phyloP scores from a whole-genome alignment of 2,113 vertebrate species.

The Sula dactylatra region DNA sequence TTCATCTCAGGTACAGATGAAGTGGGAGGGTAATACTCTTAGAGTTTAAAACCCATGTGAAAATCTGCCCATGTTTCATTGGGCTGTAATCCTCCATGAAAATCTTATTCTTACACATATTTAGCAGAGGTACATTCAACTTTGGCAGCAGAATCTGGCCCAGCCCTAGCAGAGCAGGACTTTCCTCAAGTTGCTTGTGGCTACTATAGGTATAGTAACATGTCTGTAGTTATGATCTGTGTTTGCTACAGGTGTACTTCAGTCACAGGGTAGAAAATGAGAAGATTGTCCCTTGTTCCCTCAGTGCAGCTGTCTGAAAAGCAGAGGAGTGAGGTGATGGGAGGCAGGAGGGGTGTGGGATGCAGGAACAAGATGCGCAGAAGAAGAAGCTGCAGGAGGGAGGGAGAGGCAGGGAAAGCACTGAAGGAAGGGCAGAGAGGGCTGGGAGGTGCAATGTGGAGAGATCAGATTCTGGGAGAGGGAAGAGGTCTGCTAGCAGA shows the following conservation, averaged over 20 bases:
- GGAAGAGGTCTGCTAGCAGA: not conserved
- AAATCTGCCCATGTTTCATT: not conserved
- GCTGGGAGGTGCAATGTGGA: not conserved
- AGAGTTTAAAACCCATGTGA: not conserved
- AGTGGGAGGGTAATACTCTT: not conserved
- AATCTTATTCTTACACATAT: not conserved
- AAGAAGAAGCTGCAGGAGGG: not conserved
- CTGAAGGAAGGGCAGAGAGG: not conserved
- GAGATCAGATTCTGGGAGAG: not conserved
- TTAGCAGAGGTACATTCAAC: not conserved
- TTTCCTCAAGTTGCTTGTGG: not conserved
- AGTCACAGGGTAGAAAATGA: not conserved
- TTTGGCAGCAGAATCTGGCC: not conserved
- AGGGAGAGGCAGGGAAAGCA: not conserved
- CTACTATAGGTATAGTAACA: not conserved
- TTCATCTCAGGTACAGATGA: not conserved
- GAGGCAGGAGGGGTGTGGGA: not conserved
- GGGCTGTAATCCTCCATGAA: not conserved
- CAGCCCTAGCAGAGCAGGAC: not conserved
- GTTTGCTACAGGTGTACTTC: not conserved
- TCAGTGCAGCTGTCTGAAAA: not conserved
- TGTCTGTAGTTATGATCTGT: not conserved
- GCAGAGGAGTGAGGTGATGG: not conserved
- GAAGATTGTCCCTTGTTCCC: not conserved
- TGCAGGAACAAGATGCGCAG: not conserved